Base-by-base conservation (phyloP, 2,888 invertebrate species). In the Tryphoninae sp. region DNA sequence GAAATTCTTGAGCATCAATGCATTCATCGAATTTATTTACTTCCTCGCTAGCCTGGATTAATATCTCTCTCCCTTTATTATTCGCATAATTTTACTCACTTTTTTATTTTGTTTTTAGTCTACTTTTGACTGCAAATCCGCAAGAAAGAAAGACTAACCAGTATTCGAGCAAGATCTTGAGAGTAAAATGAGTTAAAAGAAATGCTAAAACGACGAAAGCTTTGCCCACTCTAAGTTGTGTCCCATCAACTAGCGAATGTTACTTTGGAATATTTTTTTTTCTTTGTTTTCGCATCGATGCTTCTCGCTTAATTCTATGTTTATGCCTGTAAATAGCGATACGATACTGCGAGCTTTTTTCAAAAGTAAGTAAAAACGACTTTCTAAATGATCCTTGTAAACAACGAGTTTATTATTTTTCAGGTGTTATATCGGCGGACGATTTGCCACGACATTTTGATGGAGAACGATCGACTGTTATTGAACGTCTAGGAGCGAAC, bases 401-500 rank as follows among this genome's bases (percentile, higher is more conserved):
- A 67, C 67, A 53, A 68, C 19, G 72, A 80, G 59, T 74, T 73
- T 53, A 16, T 42, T 78, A 45, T 16, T 81, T 84, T 82, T 23
- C 75, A 92, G 92, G 91, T 86, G 90, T 91, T 19, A 89, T 89
- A 84, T 92, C 92, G 55, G 87, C 88, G 9, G 92, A 91, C 58
- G 91, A 91, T 64, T 85, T 91, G 74, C 90, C 92, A 13, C 92
- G 92, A 1, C 93, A 92, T 40, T 92, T 93, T 69, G 89, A 92
- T 33, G 93, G 93, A 78, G 88, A 93, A 40, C 92, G 93, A 49
- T 95, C 95, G 11, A 95, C 96, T 0, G 95, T 96, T 90, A 94
- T 97, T 85, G 97, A 97, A 92, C 94, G 94, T 83, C 93, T 96
- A 40, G 97, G 97, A 0, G 96, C 96, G 0, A 94, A 94, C 85